Base-by-base conservation (phyloP, 1,140 invertebrate genomes). In the Drosophila elegans region DNA sequence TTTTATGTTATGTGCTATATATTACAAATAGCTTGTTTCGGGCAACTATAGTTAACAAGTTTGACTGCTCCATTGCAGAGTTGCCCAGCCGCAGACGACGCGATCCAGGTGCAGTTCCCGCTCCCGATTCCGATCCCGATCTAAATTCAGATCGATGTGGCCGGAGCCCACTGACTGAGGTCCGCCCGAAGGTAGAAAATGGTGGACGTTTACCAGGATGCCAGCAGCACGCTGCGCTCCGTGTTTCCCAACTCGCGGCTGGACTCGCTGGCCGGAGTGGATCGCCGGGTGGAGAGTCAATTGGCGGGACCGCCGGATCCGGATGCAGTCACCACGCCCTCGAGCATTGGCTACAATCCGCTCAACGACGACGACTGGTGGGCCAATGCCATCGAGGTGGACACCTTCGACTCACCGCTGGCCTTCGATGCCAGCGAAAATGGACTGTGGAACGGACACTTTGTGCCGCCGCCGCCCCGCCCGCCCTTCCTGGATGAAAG, bases 391-490 rank as follows among this genome's bases (percentile, higher is more conserved):
- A 92, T 92, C 52, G 91, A 92, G 74, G 91, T 92, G 91, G 91
- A 92, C 75, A 92, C 91, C 54, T 92, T 92, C 62, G 91, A 92
- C 34, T 93, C 94, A 74, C 93, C 94, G 73, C 92, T 94, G 62
- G 93, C 93, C 49, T 93, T 94, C 76, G 94, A 94, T 81, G 93
- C 93, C 71, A 94, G 94, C 79, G 93, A 95, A 67, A 94, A 94
- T 80, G 95, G 94, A n/a, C 92, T 95, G 39, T 95, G 95, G 94
- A 93, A 94, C 74, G 94, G 94, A 27, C 94, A 93, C 68, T 95
- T 96, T 91, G 94, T 95, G 55, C 95, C 95, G 53, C 95, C 95
- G 39, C 95, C 95, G 53, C 95, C 95, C 29, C 93, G 95, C 79
- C 95, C 95, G 34, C 93, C 94, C 49, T 95, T 94, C 90, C 93